A percentile compares a stretch with the other conserved stretches of the same genome.
Conservation (phyloP, 30 jellyfish, hydroid and myxozoan genomes). For the Hydra vulgaris region DNA sequence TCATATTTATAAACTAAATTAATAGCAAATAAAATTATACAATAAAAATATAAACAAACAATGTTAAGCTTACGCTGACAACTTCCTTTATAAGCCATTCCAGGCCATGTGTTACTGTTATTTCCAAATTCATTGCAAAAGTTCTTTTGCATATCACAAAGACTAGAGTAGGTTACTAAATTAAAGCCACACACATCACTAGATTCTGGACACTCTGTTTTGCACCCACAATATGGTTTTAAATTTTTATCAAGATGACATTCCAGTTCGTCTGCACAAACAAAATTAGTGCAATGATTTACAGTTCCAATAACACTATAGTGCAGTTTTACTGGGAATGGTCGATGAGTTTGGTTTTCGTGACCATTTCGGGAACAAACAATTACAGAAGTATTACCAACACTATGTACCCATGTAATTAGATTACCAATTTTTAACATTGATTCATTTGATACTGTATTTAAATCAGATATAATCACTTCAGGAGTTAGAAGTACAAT, state of each 20-base stretch:
- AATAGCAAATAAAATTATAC: background rate
- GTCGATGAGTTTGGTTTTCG: background rate
- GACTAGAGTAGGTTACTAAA: background rate
- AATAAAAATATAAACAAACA: background rate
- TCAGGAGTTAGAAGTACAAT: conserved; percentile 16
- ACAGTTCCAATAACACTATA: conserved; percentile 5
- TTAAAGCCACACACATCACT: conserved; percentile 16
- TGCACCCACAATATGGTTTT: conserved; percentile 21
- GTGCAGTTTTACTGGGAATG: conserved; percentile 8
- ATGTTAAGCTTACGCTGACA: conserved; percentile 5
- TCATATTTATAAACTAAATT: too few relatives aligned
- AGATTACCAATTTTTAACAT: background rate
- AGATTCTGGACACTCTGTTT: background rate
- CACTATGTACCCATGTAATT: conserved; percentile 9
- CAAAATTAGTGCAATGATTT: background rate
- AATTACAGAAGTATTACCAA: background rate
- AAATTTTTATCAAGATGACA: background rate
- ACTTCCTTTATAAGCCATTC: conserved; percentile 7
- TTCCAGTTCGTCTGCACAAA: conserved; percentile 10
- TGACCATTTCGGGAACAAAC: background rate
- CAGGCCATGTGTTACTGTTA: background rate
- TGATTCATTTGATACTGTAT: background rate
- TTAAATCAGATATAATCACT: background rate
- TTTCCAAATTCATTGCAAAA: conserved; percentile 5
- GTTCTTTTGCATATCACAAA: conserved; percentile 7